These are phyloP conservation scores for Ectropis grisescens DNA, from an alignment of 1,140 invertebrate species.

Conservation along the genomic window DNA sequence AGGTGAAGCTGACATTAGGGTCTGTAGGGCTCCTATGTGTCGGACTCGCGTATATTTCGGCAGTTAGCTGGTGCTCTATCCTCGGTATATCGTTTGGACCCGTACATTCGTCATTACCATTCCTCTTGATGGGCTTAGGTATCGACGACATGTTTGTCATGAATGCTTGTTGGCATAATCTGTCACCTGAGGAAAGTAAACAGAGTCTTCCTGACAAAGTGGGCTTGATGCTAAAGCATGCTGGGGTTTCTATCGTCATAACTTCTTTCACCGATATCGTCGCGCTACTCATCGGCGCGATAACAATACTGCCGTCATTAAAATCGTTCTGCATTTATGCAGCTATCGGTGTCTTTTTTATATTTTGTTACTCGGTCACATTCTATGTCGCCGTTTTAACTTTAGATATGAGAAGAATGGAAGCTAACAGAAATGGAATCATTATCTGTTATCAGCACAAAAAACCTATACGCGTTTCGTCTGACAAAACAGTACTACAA, in stretches of 20 bases:
- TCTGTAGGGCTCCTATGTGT: slow-evolving; percentile 79
- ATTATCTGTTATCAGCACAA: slow-evolving; percentile 78
- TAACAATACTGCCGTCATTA: slow-evolving; percentile 80
- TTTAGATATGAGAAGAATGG: slow-evolving; percentile 77
- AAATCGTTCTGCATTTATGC: slow-evolving; percentile 84
- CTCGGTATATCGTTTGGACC: slow-evolving; percentile 83
- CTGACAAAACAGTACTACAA: slow-evolving; percentile 59
- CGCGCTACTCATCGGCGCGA: slow-evolving; percentile 80
- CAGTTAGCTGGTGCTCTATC: slow-evolving; percentile 80
- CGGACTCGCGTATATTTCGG: slow-evolving; percentile 81
- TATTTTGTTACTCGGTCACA: slow-evolving; percentile 82
- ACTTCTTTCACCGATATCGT: slow-evolving; percentile 88
- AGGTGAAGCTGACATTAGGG: slow-evolving; percentile 77
- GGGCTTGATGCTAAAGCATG: slow-evolving; percentile 80
- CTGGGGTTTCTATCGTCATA: slow-evolving; percentile 86
- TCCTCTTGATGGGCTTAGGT: slow-evolving; percentile 85
- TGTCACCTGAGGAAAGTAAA: slow-evolving; percentile 61
- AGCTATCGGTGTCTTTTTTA: slow-evolving; percentile 78
- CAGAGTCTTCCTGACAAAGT: slow-evolving; percentile 73
- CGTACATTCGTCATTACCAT: slow-evolving; percentile 85
- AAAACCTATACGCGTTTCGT: slow-evolving; percentile 50
- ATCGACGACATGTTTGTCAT: slow-evolving; percentile 88
- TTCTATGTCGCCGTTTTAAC: slow-evolving; percentile 85
- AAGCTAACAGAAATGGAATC: slow-evolving; percentile 75
- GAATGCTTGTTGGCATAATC: slow-evolving; percentile 79